Conservation (phyloP, 2,113 vertebrate species). For the Zingel zingel region DNA sequence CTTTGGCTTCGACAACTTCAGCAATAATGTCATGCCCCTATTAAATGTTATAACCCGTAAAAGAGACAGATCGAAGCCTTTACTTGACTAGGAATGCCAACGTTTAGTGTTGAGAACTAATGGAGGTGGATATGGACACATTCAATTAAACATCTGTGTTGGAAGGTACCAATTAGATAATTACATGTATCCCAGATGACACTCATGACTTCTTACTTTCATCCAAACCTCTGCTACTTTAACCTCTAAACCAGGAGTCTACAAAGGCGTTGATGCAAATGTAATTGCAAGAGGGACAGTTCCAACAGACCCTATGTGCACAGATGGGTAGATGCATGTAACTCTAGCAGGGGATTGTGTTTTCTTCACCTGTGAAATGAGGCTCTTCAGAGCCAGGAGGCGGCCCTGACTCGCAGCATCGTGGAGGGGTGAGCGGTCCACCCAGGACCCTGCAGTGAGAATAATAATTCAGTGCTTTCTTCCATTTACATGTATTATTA, state of each 20-base stretch:
- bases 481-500: background rate
- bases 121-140: background rate
- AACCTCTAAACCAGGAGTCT: slow-evolving; percentile 16
- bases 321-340: slow-evolving; percentile 4
- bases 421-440: slow-evolving; percentile 94
- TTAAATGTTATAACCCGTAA: background rate
- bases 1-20: background rate
- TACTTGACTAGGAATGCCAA: background rate
- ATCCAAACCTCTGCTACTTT: slow-evolving; percentile 15
- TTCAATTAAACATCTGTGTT: background rate
- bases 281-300: slow-evolving; percentile 3
- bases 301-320: background rate
- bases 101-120: background rate
- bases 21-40: background rate
- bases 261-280: slow-evolving; percentile 12
- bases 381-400: slow-evolving; percentile 92
- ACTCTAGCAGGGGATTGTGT: slow-evolving; percentile 18
- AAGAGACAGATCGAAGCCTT: background rate
- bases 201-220: background rate
- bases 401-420: slow-evolving; percentile 96
- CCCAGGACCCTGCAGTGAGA: slow-evolving; percentile 90
- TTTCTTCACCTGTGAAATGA: slow-evolving; percentile 90
- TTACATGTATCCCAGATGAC: background rate
- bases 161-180: background rate
- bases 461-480: slow-evolving; percentile 1